These are phyloP conservation scores for Meleagris gallopavo DNA, from an alignment of 2,113 vertebrate genomes.

Conservation along the genomic window DNA sequence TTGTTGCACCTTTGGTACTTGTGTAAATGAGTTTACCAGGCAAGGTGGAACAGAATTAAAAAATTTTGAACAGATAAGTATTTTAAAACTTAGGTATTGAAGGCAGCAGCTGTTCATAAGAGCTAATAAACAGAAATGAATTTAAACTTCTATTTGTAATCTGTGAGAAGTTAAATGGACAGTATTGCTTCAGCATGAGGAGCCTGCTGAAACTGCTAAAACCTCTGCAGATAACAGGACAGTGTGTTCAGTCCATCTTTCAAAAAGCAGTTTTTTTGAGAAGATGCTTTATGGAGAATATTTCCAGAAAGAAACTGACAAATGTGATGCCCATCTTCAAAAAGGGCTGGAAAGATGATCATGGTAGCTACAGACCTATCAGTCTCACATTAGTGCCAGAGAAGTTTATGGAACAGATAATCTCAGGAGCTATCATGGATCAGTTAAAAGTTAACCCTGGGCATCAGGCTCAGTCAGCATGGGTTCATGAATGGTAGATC, in stretches of 20 bases:
- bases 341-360: too few species aligned
- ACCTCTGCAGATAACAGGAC: not conserved
- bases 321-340: too few species aligned
- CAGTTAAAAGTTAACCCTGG: too few species aligned
- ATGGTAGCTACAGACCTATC: too few species aligned
- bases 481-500: too few species aligned
- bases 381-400: too few species aligned
- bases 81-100: not conserved
- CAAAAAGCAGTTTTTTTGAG: not conserved
- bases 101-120: not conserved
- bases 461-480: too few species aligned
- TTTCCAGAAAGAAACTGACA: not conserved
- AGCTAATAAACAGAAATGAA: not conserved
- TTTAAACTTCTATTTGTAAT: not conserved
- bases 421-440: too few species aligned
- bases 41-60: not conserved
- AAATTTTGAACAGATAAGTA: not conserved
- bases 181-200: not conserved
- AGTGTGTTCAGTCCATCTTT: not conserved
- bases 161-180: not conserved
- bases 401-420: too few species aligned
- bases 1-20: not conserved
- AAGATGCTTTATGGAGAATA: rapidly evolving
- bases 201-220: not conserved
- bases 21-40: not conserved